phyloP scores from a whole-genome alignment of 2,797 vertebrate species.

The Sardinella longiceps region DNA sequence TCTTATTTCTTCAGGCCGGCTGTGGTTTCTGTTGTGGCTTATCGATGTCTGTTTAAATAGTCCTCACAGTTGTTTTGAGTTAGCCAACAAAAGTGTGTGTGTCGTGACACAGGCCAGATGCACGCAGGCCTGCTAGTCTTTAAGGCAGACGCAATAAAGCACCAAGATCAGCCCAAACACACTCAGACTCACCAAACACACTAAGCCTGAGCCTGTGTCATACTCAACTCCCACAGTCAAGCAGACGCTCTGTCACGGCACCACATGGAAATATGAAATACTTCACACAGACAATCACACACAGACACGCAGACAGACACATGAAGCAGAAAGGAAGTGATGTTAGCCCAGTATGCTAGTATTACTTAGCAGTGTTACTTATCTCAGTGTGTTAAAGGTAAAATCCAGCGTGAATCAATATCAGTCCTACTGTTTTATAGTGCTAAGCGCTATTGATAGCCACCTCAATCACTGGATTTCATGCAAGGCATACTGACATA shows the following conservation, averaged over 20 bases:
- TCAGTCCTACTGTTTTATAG: no score
- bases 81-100: neutral
- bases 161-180: neutral
- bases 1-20: neutral
- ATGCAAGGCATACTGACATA: no score
- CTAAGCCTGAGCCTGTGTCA: neutral
- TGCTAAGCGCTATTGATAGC: no score
- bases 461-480: no score
- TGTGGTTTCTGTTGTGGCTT: neutral
- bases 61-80: neutral
- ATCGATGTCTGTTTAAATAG: neutral
- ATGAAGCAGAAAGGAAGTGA: neutral
- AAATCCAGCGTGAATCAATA: no score
- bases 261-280: neutral
- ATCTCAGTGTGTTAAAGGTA: no score
- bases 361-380: no score
- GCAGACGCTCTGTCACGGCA: neutral
- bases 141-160: neutral
- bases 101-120: neutral
- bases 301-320: neutral
- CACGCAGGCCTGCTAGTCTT: neutral
- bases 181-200: neutral
- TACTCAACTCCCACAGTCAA: neutral
- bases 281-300: neutral
- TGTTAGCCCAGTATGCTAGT: neutral